phyloP scores from a whole-genome alignment of 2,113 vertebrate genomes.

The Turdus rufiventris region DNA sequence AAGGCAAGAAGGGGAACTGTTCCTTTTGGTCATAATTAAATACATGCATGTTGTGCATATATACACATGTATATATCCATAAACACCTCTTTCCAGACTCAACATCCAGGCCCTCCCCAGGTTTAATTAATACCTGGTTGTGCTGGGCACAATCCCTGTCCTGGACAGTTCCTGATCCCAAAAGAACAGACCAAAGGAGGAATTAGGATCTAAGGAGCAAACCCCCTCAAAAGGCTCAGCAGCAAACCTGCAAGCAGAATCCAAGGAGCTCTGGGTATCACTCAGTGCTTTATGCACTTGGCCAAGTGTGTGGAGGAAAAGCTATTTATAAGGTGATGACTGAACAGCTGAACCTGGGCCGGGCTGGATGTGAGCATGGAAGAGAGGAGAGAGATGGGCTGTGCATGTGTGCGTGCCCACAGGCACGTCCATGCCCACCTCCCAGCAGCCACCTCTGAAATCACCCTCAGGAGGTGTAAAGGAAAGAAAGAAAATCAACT shows the following conservation, averaged over 20 bases:
- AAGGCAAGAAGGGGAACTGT: background rate
- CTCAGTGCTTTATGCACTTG: background rate
- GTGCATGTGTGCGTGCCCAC: background rate
- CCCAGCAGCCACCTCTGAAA: background rate
- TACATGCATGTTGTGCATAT: background rate
- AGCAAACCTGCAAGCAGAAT: background rate
- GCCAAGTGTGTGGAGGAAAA: background rate
- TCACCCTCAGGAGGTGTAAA: background rate
- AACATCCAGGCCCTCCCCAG: background rate
- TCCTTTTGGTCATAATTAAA: slow-evolving; percentile 21
- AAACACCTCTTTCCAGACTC: background rate
- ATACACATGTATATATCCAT: background rate
- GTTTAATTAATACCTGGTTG: background rate
- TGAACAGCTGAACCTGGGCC: background rate
- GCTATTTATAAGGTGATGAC: slow-evolving; percentile 54
- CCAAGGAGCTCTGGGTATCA: background rate
- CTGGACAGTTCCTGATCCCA: background rate
- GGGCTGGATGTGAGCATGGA: background rate
- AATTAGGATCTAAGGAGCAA: background rate
- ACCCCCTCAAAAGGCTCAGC: background rate
- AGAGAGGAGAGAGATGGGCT: background rate
- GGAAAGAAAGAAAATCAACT: background rate
- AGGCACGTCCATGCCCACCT: background rate
- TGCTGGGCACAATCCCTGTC: background rate
- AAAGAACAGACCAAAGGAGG: background rate